Evolutionary conservation across 1,140 invertebrate species (phyloP).

Genomic region (Tachypleus tridentatus): DNA sequence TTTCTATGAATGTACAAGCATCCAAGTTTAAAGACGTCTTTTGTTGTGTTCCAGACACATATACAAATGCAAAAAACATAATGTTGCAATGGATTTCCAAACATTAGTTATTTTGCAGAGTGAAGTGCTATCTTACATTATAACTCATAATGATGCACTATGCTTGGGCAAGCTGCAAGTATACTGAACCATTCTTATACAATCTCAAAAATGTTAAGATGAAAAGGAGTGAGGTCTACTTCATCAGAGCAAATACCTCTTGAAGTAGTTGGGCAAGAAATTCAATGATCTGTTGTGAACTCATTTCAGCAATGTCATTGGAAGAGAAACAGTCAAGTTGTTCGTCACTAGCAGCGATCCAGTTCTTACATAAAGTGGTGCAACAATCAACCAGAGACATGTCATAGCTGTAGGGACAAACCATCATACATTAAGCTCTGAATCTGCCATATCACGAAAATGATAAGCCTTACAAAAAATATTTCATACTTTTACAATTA

Average conservation of each 20-base stretch:
- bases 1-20: no score
- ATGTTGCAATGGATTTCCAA: background rate
- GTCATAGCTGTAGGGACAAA: conserved; percentile 47
- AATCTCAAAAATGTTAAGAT: background rate
- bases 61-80: no score
- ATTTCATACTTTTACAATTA: background rate
- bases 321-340: conserved; percentile 34
- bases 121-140: background rate
- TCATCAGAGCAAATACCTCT: conserved; percentile 21
- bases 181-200: background rate
- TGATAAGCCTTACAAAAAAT: background rate
- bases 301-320: conserved; percentile 44
- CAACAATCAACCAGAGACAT: conserved; percentile 52
- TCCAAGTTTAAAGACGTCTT: no score
- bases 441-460: background rate
- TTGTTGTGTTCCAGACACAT: no score
- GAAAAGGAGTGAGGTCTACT: background rate
- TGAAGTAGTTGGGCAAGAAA: conserved; percentile 58
- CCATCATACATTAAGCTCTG: background rate
- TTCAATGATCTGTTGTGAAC: conserved; percentile 53
- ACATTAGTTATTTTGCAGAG: background rate
- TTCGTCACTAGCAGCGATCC: conserved; percentile 38
- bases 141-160: background rate
- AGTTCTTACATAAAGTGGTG: conserved; percentile 43
- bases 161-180: background rate